Base-by-base conservation (phyloP, 1,140 invertebrate species). In the Octopus bimaculoides region DNA sequence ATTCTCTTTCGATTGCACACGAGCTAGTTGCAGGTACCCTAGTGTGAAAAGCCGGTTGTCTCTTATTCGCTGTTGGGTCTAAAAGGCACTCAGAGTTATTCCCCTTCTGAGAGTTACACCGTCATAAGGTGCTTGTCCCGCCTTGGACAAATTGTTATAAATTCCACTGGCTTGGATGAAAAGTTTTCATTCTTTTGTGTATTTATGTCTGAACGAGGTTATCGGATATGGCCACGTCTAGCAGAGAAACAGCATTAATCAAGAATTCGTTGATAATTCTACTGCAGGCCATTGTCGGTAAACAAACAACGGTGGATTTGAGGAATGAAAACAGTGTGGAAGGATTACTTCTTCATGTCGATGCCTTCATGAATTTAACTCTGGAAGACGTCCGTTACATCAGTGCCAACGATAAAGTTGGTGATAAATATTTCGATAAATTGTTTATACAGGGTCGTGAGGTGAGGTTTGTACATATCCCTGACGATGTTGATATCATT, bases 351-450 rank as follows among this genome's bases (percentile, higher is more conserved):
- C 85, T 89, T 12, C 83, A 91, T 71, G 91, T 93, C 14, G 93
- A 94, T 88, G 92, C 92, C 92, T 94, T 86, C 84, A 94, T 94
- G 94, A 94, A 94, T 84, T 86, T 94, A 66, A 89, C 91, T n/a
- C 92, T 94, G 90, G 88, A 84, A 77, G 90, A 93, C 86, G 93
- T 92, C 75, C 86, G 92, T 17, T 93, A 92, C 82, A 92, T 91
- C 81, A 91, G 93, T 87, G 66, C 66, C 3, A 88, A 91, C 12
- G 89, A 90, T 86, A 92, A 92, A 17, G 89, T 91, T 61, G 85
- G 85, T 52, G 89, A 86, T 55, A 85, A 86, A 14, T 92, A 90
- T 83, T 89, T 91, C 6, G 87, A 90, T 75, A 14, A 75, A 17
- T 92, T 94, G 82, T 94, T 93, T 88, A 86, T 94, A 20, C 92